Conservation (phyloP, 1,140 invertebrate genomes). For the Ectropis grisescens region DNA sequence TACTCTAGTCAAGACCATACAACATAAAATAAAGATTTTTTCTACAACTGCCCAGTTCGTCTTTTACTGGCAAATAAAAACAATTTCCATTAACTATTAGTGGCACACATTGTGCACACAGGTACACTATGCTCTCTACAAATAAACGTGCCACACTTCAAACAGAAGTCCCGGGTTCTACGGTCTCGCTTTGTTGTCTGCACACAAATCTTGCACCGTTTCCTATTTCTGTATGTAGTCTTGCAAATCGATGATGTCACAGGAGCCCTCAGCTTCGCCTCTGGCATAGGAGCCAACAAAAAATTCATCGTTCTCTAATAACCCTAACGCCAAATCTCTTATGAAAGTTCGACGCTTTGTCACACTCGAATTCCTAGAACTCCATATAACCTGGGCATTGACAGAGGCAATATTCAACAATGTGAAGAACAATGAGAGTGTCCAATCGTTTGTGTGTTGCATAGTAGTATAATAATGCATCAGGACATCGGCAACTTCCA, state of each 20-base stretch:
- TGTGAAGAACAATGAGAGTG: slow-evolving; percentile 64
- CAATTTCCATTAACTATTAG: no score
- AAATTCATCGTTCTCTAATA: slow-evolving; percentile 31
- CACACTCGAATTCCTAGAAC: slow-evolving; percentile 28
- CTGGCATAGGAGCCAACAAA: slow-evolving; percentile 7
- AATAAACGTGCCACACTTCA: slow-evolving; percentile 40
- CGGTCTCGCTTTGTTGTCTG: slow-evolving; percentile 33
- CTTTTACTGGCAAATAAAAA: no score
- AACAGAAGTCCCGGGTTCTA: slow-evolving; percentile 43
- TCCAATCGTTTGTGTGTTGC: slow-evolving; percentile 66
- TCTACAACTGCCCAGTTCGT: no score
- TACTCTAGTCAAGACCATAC: no score
- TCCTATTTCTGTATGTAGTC: slow-evolving; percentile 20
- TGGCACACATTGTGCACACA: slow-evolving; percentile 30
- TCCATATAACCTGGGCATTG: slow-evolving; percentile 63
- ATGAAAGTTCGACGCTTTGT: slow-evolving; percentile 51
- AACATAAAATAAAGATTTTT: no score
- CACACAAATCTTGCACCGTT: slow-evolving; percentile 43
- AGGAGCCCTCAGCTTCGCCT: no score
- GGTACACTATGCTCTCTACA: slow-evolving; percentile 52
- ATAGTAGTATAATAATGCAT: slow-evolving; percentile 63
- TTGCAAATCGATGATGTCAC: not conserved
- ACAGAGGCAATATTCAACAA: slow-evolving; percentile 68
- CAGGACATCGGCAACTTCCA: slow-evolving; percentile 59
- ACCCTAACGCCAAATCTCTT: slow-evolving; percentile 42